Evolutionary conservation across 1,140 invertebrate species (phyloP), one percentile per base, ranked within the genome.

Genomic region (Anthonomus grandis): DNA sequence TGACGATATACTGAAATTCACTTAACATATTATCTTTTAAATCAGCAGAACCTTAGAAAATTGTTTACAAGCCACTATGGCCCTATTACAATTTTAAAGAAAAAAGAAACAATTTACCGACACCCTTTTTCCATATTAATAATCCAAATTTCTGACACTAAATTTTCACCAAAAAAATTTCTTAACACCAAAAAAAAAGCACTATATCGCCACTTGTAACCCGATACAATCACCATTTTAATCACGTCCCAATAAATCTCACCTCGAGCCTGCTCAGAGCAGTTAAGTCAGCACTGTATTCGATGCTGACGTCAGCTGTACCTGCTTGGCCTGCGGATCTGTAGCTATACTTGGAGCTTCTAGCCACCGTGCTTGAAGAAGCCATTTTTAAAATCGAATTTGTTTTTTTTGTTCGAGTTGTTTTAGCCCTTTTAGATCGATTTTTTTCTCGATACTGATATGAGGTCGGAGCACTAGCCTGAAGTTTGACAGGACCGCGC

Each of bases 261-360:
- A 95, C 92, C 90, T 94, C 91, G 76, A 95, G 85, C 75, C 91
- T 87, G 76, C 90, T 87, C 74, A 95, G 84, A 75, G 90, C 88
- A 78, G 87, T 92, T 74, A 95, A 80, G 80, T 95, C 91, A 78
- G 90, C 84, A 75, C 86, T 87, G 80, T 94, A 94, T 79, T 94
- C 92, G 79, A 95, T 92, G 83, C 86, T 92, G 74, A 95, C 87
- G 79, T 95, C 90, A 73, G 90, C 87, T 73, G 87, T 87, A 22
- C 76, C 81, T 23, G 62, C 87, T 67, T 82, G 83, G 67, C 86
- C 86, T 67, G 86, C 87, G 68, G 86, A 87, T 73, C 88, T 85
- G 81, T 94, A 95, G 67, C 86, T 84, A 80, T 93, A 94, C 78
- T 92, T 93, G 72, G 89, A 90, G 66, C 85, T 83, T 79, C 89